These are phyloP conservation scores for Peromyscus melanophrys DNA, from an alignment of 2,797 vertebrate genomes.

Conservation along the genomic window DNA sequence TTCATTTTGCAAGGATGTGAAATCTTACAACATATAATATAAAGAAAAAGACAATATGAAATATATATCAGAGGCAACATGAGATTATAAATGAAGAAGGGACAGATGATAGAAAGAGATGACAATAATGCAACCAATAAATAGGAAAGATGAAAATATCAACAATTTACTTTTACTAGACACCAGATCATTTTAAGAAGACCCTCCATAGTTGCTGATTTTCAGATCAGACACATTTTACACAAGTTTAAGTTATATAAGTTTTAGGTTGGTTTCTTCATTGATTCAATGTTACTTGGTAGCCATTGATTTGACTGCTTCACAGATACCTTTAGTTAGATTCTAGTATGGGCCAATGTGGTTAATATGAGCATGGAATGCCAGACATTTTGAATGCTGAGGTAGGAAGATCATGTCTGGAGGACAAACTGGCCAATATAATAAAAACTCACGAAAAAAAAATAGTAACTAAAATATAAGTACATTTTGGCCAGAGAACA, in stretches of 20 bases:
- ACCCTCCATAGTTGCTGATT: background rate
- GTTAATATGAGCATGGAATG: background rate
- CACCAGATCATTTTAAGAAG: background rate
- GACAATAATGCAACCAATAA: background rate
- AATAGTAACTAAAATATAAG: background rate
- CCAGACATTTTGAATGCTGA: background rate
- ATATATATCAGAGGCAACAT: background rate
- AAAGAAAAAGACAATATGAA: background rate
- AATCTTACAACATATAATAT: background rate
- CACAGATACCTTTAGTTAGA: background rate
- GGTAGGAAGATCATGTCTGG: background rate
- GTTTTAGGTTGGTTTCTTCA: too few species aligned
- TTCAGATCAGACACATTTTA: background rate
- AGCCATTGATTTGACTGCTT: background rate
- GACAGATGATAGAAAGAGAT: background rate
- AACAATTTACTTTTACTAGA: background rate
- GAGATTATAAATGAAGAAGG: background rate
- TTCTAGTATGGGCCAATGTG: background rate
- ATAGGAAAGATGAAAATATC: background rate
- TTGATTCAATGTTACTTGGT: too few species aligned
- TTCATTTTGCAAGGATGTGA: background rate
- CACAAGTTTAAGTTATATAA: too few species aligned
- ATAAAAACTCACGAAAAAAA: too few species aligned
- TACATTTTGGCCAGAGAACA: background rate
- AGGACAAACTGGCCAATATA: too few species aligned